These are phyloP conservation scores for Triplophysa yarkandensis DNA, from an alignment of 2,797 vertebrate species.

Conservation along the genomic window DNA sequence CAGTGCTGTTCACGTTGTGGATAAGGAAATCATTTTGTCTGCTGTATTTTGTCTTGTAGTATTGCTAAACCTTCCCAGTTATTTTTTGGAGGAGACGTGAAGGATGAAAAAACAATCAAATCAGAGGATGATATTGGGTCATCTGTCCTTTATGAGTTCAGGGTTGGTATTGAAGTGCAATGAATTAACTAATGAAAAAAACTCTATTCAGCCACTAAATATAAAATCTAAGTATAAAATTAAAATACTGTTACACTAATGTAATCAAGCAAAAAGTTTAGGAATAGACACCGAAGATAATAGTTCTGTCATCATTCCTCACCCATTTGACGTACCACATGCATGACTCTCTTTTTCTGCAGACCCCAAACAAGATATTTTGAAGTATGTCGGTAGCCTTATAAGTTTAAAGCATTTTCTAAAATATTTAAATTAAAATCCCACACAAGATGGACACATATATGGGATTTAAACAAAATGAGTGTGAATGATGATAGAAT, in stretches of 20 bases:
- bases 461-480: too few species aligned
- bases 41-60: conserved; percentile 66
- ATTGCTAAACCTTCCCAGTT: conserved; percentile 87
- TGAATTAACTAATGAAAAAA: background rate
- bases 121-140: conserved; percentile 83
- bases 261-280: background rate
- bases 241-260: background rate
- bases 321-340: too few species aligned
- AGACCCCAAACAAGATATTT: too few species aligned
- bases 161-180: conserved; percentile 66
- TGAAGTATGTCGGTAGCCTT: too few species aligned
- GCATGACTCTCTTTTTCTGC: too few species aligned
- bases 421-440: too few species aligned
- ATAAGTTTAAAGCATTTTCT: too few species aligned
- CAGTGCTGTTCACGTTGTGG: background rate
- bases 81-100: conserved; percentile 75
- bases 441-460: too few species aligned
- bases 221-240: background rate
- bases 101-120: conserved; percentile 81
- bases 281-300: too few species aligned
- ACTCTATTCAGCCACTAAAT: background rate
- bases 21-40: conserved; percentile 3
- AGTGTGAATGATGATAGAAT: too few species aligned
- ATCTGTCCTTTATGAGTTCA: conserved; percentile 85
- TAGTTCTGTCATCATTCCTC: too few species aligned